Percentiles rank a stretch among this genome's conserved stretches.
These are phyloP conservation scores for Rhipidura dahli DNA, from an alignment of 2,113 vertebrate genomes.

Conservation along the genomic window DNA sequence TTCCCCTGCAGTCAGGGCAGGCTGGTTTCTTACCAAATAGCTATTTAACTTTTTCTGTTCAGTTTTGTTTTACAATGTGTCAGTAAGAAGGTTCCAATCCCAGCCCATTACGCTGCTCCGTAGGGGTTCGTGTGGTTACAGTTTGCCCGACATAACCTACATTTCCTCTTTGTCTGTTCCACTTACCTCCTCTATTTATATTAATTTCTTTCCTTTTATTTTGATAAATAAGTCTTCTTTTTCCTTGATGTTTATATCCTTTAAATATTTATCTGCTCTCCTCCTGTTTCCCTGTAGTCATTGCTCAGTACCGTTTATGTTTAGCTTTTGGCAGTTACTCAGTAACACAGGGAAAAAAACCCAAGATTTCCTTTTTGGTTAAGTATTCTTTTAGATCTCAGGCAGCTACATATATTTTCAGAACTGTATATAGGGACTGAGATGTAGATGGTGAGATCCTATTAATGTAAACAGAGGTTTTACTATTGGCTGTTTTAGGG, in stretches of 20 bases:
- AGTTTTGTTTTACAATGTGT: neutral
- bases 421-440: neutral
- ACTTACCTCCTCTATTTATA: neutral
- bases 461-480: neutral
- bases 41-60: neutral
- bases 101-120: neutral
- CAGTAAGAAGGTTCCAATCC: neutral
- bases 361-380: neutral
- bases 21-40: neutral
- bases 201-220: neutral
- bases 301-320: neutral
- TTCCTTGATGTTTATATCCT: conserved; percentile 2
- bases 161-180: neutral
- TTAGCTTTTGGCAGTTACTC: conserved; percentile 22
- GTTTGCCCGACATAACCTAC: neutral
- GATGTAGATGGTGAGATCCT: neutral
- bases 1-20: neutral
- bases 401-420: neutral
- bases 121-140: neutral
- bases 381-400: neutral
- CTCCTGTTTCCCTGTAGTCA: neutral
- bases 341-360: neutral
- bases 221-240: conserved; percentile 14
- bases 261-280: conserved; percentile 54
- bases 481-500: neutral